Evolutionary conservation across 2,888 invertebrate genomes (phyloP).

Genomic region (Pediacus dermestoides): DNA sequence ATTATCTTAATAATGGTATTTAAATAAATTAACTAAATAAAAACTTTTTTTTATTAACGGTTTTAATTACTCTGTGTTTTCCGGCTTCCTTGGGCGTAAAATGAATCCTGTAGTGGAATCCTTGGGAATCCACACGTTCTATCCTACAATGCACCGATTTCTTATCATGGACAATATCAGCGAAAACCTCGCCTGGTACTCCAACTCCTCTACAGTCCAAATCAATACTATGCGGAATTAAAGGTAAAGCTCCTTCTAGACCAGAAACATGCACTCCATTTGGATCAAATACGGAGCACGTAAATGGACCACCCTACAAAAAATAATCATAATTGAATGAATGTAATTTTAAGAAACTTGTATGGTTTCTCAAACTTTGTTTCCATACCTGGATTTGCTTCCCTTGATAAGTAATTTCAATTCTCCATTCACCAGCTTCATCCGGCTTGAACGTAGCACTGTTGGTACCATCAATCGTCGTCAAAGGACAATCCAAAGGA

Average conservation of each 20-base stretch:
- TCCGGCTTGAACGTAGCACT: slow-evolving; percentile 96
- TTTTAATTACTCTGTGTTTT: slow-evolving; percentile 73
- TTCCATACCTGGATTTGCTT: slow-evolving; percentile 75
- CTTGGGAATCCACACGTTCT: slow-evolving; percentile 72
- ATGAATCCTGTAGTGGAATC: slow-evolving; percentile 65
- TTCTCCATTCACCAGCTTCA: slow-evolving; percentile 96
- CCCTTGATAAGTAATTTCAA: slow-evolving; percentile 92
- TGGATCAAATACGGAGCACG: slow-evolving; percentile 93
- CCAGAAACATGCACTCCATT: slow-evolving; percentile 81
- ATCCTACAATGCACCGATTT: slow-evolving; percentile 79
- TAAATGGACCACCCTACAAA: slow-evolving; percentile 86
- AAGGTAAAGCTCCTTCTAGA: slow-evolving; percentile 77
- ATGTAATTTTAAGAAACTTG: slow-evolving; percentile 10
- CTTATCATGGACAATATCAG: slow-evolving; percentile 89
- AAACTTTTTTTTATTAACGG: no score
- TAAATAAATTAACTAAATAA: no score
- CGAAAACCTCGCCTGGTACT: slow-evolving; percentile 80
- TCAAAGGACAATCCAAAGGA: slow-evolving; percentile 76
- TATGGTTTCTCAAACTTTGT: neutral
- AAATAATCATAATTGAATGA: slow-evolving; percentile 8
- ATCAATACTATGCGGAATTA: slow-evolving; percentile 84
- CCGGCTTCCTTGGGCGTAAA: slow-evolving; percentile 76
- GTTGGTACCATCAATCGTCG: slow-evolving; percentile 83
- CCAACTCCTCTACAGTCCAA: slow-evolving; percentile 69
- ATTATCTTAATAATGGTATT: no score